A percentile compares a stretch with the other conserved stretches of the same genome.
phyloP scores from a whole-genome alignment of 92 coral and sea anemone species.

The Siderastrea radians region DNA sequence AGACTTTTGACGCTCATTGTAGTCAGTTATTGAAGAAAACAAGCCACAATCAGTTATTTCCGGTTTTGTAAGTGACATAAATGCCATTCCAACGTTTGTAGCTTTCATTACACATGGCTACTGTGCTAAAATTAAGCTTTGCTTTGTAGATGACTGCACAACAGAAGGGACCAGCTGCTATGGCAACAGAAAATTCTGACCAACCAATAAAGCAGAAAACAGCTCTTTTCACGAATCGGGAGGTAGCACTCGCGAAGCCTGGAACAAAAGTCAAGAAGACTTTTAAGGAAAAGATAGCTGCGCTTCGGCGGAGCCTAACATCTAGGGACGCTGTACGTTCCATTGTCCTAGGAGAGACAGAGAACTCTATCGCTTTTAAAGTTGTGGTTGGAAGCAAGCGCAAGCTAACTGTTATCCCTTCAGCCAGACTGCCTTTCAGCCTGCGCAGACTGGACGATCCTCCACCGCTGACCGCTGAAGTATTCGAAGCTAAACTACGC shows the following conservation, averaged over 20 bases:
- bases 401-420: slow-evolving; percentile 17
- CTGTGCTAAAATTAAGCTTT: not conserved
- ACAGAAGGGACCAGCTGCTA: not conserved
- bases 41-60: no score
- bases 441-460: slow-evolving; percentile 29
- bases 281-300: not conserved
- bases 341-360: not conserved
- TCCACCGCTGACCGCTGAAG: slow-evolving; percentile 24
- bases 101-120: not conserved
- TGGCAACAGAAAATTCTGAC: not conserved
- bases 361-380: slow-evolving; percentile 26
- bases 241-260: not conserved
- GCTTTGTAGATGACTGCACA: not conserved
- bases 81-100: not conserved
- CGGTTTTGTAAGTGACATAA: no score
- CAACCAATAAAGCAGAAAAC: not conserved
- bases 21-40: no score
- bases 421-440: slow-evolving; percentile 19
- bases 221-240: not conserved
- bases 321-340: not conserved
- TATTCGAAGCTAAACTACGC: slow-evolving; percentile 1
- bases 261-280: not conserved
- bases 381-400: slow-evolving; percentile 10
- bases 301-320: not conserved
- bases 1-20: no score